phyloP scores from a whole-genome alignment of 2,888 invertebrate species.

The Dryobota labecula region DNA sequence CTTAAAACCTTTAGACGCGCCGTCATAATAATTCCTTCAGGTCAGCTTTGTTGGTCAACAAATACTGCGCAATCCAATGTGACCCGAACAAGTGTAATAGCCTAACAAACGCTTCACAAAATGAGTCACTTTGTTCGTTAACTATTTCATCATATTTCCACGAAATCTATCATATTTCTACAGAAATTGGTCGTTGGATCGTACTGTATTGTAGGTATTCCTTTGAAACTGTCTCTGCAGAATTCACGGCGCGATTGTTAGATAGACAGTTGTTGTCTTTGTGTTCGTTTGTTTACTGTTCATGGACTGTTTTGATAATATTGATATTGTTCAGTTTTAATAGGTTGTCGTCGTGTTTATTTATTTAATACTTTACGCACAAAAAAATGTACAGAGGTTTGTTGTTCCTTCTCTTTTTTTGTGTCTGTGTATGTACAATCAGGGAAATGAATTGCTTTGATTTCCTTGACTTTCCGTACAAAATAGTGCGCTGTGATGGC shows the following conservation, averaged over 20 bases:
- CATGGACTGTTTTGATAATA: conserved; percentile 1
- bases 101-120: not conserved
- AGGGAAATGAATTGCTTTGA: not conserved
- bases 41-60: not conserved
- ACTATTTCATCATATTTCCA: not conserved
- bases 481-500: too few species aligned
- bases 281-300: conserved; percentile 10
- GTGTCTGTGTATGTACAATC: not conserved
- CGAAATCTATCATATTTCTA: not conserved
- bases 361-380: too few species aligned
- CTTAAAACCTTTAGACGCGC: too few species aligned
- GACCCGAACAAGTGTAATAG: not conserved
- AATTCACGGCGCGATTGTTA: conserved; percentile 20
- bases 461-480: not conserved
- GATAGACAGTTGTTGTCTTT: conserved; percentile 13
- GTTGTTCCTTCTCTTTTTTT: not conserved
- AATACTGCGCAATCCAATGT: not conserved
- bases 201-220: not conserved
- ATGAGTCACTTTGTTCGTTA: not conserved
- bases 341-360: not conserved
- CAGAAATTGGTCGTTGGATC: not conserved
- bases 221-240: conserved; percentile 25
- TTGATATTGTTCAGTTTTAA: not conserved
- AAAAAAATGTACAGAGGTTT: too few species aligned
- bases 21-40: not conserved